A percentile compares a stretch with the other conserved stretches of the same genome.
Conservation (phyloP, 2,888 invertebrate species). For the Mallateleia sp. region DNA sequence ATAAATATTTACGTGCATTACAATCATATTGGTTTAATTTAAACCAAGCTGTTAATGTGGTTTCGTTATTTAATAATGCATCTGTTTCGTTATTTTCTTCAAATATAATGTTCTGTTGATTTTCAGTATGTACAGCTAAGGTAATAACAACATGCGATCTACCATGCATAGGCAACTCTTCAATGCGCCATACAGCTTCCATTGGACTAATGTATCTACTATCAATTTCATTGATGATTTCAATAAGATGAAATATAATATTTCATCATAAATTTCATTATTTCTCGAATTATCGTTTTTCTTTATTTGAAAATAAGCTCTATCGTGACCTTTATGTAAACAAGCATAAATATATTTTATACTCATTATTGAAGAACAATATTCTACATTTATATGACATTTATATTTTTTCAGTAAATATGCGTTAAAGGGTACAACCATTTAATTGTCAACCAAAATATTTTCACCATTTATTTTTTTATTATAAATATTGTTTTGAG, state of each 20-base stretch:
- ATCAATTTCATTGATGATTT: too few relatives aligned
- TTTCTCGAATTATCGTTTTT: neutral
- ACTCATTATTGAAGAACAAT: conserved; percentile 68
- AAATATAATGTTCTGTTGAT: conserved; percentile 61
- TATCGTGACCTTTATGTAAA: conserved; percentile 21
- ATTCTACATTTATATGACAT: conserved; percentile 72
- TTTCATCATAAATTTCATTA: conserved; percentile 37
- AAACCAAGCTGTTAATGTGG: conserved; percentile 69
- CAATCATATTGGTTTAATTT: conserved; percentile 51
- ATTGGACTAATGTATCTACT: too few relatives aligned
- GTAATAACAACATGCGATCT: conserved; percentile 64
- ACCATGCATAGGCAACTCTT: conserved; percentile 68
- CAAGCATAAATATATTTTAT: conserved; percentile 67
- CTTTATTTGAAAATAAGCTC: conserved; percentile 10
- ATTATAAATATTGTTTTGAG: conserved; percentile 10
- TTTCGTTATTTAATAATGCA: conserved; percentile 42
- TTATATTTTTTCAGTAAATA: conserved; percentile 57
- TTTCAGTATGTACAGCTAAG: conserved; percentile 71
- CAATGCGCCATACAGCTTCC: conserved; percentile 74
- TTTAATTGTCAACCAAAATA: neutral
- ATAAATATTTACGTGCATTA: conserved; percentile 37
- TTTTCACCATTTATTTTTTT: conserved; percentile 6
- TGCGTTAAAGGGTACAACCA: conserved; percentile 44
- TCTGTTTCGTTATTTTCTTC: conserved; percentile 8
- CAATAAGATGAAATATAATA: too few relatives aligned